A percentile compares a stretch with the other conserved stretches of the same genome.
phyloP scores from a whole-genome alignment of 2,888 invertebrate species.

The Heliconius aoede region DNA sequence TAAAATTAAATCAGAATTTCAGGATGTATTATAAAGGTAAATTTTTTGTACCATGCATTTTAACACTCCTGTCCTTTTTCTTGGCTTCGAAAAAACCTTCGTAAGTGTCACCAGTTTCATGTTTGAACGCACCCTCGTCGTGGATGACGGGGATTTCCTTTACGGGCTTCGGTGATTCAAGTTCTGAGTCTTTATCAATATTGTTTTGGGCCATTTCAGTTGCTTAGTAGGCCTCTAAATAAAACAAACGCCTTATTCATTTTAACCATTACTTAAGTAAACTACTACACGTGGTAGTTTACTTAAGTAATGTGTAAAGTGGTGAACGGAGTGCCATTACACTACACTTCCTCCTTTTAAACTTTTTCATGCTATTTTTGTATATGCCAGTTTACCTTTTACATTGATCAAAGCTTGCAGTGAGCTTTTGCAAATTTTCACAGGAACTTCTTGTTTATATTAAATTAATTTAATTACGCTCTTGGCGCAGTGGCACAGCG shows the following conservation, averaged over 20 bases:
- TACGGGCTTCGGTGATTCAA: constrained; percentile 53
- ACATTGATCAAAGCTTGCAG: background rate
- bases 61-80: constrained; percentile 70
- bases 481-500: no score
- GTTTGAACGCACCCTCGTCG: constrained; percentile 73
- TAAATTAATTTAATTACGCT: background rate
- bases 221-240: background rate
- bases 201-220: constrained; percentile 53
- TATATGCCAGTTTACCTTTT: background rate
- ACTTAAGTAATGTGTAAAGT: no score
- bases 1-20: no score
- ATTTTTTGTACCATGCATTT: constrained; percentile 72
- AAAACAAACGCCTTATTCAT: background rate
- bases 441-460: background rate
- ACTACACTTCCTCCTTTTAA: no score
- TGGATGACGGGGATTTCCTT: constrained; percentile 63
- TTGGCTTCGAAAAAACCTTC: constrained; percentile 83
- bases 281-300: no score
- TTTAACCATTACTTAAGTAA: background rate
- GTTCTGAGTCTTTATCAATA: constrained; percentile 50
- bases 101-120: constrained; percentile 84
- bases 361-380: no score
- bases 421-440: background rate
- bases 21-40: no score
- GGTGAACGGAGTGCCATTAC: no score